phyloP scores from a whole-genome alignment of 2,797 vertebrate species.

The Benthosema pterotum region DNA sequence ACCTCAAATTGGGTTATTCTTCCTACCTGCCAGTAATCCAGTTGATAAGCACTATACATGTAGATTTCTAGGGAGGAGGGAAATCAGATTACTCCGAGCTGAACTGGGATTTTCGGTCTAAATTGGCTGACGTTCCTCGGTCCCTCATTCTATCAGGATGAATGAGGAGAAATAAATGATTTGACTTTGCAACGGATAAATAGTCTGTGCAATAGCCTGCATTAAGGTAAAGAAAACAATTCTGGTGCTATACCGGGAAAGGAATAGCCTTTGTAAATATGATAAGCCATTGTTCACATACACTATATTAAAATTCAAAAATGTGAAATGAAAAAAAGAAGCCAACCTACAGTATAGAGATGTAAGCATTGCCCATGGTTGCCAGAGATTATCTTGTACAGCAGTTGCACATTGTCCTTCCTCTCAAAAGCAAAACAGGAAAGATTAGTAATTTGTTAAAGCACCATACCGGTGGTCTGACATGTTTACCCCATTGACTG shows the following conservation, averaged over 20 bases:
- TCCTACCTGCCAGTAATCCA: slow-evolving; percentile 86
- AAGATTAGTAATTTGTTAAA: slow-evolving; percentile 49
- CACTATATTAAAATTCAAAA: slow-evolving; percentile 31
- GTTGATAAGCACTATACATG: slow-evolving; percentile 87
- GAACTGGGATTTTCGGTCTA: slow-evolving; percentile 79
- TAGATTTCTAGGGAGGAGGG: slow-evolving; percentile 82
- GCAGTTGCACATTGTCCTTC: slow-evolving; percentile 22
- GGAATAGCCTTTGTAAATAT: not conserved
- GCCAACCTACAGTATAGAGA: slow-evolving; percentile 7
- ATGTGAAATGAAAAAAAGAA: slow-evolving; percentile 7
- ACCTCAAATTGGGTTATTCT: slow-evolving; percentile 84
- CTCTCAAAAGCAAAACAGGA: slow-evolving; percentile 16
- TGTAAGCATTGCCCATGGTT: slow-evolving; percentile 17
- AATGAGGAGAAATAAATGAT: slow-evolving; percentile 77
- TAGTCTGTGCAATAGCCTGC: slow-evolving; percentile 45
- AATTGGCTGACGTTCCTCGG: slow-evolving; percentile 78
- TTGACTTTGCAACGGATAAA: slow-evolving; percentile 76
- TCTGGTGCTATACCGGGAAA: slow-evolving; percentile 7
- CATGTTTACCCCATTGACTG: no score
- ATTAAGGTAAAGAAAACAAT: slow-evolving; percentile 41
- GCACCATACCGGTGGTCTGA: no score
- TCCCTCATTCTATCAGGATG: slow-evolving; percentile 76
- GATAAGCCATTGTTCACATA: slow-evolving; percentile 11
- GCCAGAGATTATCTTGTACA: slow-evolving; percentile 49
- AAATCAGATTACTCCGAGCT: slow-evolving; percentile 82